Evolutionary conservation across 2,113 vertebrate genomes (phyloP).

Genomic region (Apteryx mantelli): DNA sequence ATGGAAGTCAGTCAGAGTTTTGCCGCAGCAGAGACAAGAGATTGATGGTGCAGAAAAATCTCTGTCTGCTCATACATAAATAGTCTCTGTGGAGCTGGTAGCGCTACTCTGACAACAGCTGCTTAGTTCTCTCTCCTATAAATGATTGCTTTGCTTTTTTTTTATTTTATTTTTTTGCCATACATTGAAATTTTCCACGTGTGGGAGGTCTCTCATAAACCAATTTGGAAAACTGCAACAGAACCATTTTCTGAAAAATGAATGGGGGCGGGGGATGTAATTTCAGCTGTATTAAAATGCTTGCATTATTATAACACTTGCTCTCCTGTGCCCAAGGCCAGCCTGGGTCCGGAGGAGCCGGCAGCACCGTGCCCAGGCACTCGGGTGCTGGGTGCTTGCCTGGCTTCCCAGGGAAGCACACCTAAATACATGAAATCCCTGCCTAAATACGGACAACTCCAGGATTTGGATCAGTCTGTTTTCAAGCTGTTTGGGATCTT

Average conservation of each 20-base stretch:
- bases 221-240: background rate
- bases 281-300: background rate
- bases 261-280: background rate
- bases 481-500: background rate
- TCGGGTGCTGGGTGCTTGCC: too few relatives aligned
- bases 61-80: background rate
- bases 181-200: background rate
- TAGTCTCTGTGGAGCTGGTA: background rate
- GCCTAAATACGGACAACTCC: constrained; percentile 25
- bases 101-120: constrained; percentile 26
- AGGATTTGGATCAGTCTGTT: fast-evolving
- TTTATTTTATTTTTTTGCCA: background rate
- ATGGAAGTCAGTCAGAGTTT: background rate
- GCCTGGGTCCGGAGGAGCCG: too few relatives aligned
- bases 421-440: background rate
- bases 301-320: too few relatives aligned
- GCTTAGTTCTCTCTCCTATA: background rate
- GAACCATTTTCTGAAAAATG: background rate
- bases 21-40: background rate
- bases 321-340: background rate
- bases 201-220: constrained; percentile 4
- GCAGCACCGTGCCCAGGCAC: too few relatives aligned
- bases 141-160: background rate
- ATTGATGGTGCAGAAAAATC: background rate
- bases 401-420: background rate